These are phyloP conservation scores for Anoplopoma fimbria DNA, from an alignment of 2,113 vertebrate genomes.

Conservation along the genomic window DNA sequence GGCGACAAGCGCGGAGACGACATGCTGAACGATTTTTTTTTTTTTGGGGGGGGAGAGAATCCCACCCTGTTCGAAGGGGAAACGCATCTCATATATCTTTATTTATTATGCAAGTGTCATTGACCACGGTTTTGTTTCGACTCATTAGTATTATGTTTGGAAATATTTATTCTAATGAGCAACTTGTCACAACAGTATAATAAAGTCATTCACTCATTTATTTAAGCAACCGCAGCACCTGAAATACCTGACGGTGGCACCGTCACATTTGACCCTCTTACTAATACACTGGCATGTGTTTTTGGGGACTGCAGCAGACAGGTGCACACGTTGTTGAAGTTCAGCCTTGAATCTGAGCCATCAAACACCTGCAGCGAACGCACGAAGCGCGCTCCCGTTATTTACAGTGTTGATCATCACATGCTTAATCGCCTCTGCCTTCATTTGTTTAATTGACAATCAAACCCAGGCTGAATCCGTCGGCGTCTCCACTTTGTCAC, in stretches of 20 bases:
- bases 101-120: background rate
- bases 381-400: background rate
- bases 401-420: slow-evolving; percentile 8
- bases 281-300: background rate
- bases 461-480: background rate
- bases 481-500: slow-evolving; percentile 41
- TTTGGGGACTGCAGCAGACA: slow-evolving; percentile 19
- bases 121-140: background rate
- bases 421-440: slow-evolving; percentile 6
- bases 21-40: slow-evolving; percentile 19
- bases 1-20: slow-evolving; percentile 22
- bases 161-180: slow-evolving; percentile 1
- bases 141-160: background rate
- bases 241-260: slow-evolving; percentile 24
- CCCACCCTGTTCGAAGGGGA: slow-evolving; percentile 64
- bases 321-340: background rate
- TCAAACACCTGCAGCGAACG: background rate
- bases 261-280: background rate
- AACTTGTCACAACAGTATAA: background rate
- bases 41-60: slow-evolving; percentile 20
- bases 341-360: background rate
- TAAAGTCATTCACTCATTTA: background rate
- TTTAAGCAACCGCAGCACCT: background rate
- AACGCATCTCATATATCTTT: slow-evolving; percentile 25
- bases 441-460: slow-evolving; percentile 43